Percentiles rank a stretch among this genome's conserved stretches.
Evolutionary conservation across 2,888 invertebrate genomes (phyloP).

Genomic region (Adelognathus sp.): DNA sequence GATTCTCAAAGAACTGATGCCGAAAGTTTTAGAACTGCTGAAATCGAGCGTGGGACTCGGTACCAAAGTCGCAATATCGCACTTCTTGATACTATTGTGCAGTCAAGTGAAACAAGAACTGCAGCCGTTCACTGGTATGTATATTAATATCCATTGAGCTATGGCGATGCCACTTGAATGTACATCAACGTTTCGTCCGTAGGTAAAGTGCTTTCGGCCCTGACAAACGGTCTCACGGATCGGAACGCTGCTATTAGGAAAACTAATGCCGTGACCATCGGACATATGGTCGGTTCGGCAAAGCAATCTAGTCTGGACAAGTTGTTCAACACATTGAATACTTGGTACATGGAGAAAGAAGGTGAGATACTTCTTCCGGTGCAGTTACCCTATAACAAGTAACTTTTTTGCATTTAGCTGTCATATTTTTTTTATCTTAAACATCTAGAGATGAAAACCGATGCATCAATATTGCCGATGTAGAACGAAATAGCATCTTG

Average conservation of each 20-base stretch:
- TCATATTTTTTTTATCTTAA: too few relatives aligned
- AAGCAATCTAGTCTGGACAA: constrained; percentile 89
- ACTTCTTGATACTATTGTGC: constrained; percentile 88
- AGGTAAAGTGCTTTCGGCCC: constrained; percentile 85
- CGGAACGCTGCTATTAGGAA: constrained; percentile 92
- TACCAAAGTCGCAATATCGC: constrained; percentile 91
- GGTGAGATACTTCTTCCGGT: constrained; percentile 77
- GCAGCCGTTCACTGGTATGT: constrained; percentile 83
- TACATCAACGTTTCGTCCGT: constrained; percentile 23
- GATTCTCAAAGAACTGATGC: constrained; percentile 90
- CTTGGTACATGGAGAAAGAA: constrained; percentile 87
- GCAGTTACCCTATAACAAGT: neutral
- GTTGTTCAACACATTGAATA: constrained; percentile 84
- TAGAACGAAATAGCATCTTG: too few relatives aligned
- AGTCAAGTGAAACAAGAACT: constrained; percentile 82
- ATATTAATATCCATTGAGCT: neutral
- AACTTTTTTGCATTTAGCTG: too few relatives aligned
- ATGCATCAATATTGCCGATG: too few relatives aligned
- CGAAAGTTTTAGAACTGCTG: constrained; percentile 91
- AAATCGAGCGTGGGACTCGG: constrained; percentile 91
- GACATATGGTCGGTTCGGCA: constrained; percentile 91
- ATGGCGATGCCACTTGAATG: constrained; percentile 8
- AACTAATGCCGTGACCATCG: constrained; percentile 92
- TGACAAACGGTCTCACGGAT: constrained; percentile 91
- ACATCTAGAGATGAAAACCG: too few relatives aligned